These are phyloP conservation scores for Scaptomyza montana DNA, from an alignment of 1,140 invertebrate species.

Conservation along the genomic window DNA sequence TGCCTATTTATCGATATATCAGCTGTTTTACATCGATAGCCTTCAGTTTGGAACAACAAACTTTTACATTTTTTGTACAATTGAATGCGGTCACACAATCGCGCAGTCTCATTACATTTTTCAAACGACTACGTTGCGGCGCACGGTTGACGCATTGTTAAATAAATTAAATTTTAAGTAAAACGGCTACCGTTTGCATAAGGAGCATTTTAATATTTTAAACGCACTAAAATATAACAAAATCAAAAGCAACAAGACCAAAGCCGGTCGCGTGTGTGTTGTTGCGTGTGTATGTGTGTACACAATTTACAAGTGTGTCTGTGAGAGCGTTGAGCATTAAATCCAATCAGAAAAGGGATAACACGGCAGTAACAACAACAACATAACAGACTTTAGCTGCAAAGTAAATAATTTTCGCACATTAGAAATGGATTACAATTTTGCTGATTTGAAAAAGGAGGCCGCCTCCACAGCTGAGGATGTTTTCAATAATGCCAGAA, in stretches of 20 bases:
- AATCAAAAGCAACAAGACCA: not conserved
- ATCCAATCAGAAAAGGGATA: constrained; percentile 46
- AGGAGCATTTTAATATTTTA: constrained; percentile 21
- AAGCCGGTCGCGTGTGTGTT: constrained; percentile 18
- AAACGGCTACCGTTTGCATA: constrained; percentile 31
- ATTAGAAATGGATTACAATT: constrained; percentile 72
- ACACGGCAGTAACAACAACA: constrained; percentile 4
- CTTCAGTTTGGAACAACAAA: not conserved
- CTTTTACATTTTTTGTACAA: not conserved
- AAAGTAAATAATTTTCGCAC: constrained; percentile 4
- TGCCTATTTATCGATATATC: constrained; percentile 3
- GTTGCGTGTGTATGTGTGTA: constrained; percentile 15
- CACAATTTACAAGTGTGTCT: constrained; percentile 12
- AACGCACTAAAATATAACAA: constrained; percentile 13
- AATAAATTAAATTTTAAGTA: constrained; percentile 44
- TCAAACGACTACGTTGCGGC: constrained; percentile 25
- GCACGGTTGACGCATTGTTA: constrained; percentile 26
- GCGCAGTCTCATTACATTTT: constrained; percentile 46
- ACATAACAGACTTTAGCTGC: constrained; percentile 2
- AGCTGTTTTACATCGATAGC: constrained; percentile 1
- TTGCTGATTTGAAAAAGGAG: constrained; percentile 77
- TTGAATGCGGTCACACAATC: constrained; percentile 29
- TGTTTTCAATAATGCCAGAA: constrained; percentile 53
- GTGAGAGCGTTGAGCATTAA: not conserved
- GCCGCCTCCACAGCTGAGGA: constrained; percentile 71